Conservation (phyloP, 2,888 invertebrate genomes). For the Drosophila siamana region DNA sequence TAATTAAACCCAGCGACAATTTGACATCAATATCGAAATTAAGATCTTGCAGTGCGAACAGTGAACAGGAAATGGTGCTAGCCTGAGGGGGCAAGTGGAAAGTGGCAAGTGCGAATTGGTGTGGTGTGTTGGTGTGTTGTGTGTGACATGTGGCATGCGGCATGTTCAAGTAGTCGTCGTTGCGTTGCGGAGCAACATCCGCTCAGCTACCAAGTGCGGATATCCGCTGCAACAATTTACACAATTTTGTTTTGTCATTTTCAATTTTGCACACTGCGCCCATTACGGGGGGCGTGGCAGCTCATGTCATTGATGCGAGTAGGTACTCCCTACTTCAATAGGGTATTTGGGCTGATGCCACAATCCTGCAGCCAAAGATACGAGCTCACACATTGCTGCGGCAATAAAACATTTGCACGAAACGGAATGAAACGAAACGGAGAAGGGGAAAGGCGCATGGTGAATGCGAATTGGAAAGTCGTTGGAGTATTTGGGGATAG, state of each 20-base stretch:
- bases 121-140: too few relatives aligned
- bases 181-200: conserved; percentile 51
- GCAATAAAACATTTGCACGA: conserved; percentile 59
- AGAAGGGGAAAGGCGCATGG: not conserved
- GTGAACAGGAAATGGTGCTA: conserved; percentile 9
- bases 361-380: conserved; percentile 34
- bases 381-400: conserved; percentile 42
- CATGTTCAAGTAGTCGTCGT: conserved; percentile 11
- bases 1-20: conserved; percentile 79
- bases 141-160: not conserved
- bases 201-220: conserved; percentile 59
- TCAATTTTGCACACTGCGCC: conserved; percentile 59
- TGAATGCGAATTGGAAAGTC: conserved; percentile 4
- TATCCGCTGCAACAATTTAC: conserved; percentile 70
- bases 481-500: not conserved
- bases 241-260: conserved; percentile 72
- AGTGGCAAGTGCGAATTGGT: too few relatives aligned
- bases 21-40: conserved; percentile 82
- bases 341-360: conserved; percentile 16
- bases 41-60: conserved; percentile 72
- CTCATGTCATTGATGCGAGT: conserved; percentile 39
- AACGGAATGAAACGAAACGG: conserved; percentile 1
- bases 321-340: conserved; percentile 15
- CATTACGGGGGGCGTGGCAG: conserved; percentile 9
- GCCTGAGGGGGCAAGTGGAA: conserved; percentile 20